phyloP scores from a whole-genome alignment of 2,888 invertebrate species.

The Hypsopygia costalis region DNA sequence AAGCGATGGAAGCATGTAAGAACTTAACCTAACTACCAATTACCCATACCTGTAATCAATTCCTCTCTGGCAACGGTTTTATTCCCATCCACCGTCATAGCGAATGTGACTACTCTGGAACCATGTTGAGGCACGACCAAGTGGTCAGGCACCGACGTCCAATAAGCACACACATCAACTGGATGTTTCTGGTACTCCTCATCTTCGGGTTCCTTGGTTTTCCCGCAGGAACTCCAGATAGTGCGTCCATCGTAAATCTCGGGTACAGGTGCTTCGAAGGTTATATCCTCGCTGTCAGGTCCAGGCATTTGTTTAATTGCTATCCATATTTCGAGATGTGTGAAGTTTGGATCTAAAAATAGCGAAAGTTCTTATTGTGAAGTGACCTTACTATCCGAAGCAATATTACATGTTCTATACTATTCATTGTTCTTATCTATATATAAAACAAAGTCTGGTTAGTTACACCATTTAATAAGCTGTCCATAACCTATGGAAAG shows the following conservation, averaged over 20 bases:
- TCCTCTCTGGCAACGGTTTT: constrained; percentile 66
- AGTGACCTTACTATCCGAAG: too few species aligned
- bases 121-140: constrained; percentile 68
- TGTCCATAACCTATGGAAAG: too few species aligned
- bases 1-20: too few species aligned
- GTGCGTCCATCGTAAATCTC: constrained; percentile 57
- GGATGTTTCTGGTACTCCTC: constrained; percentile 52
- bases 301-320: constrained; percentile 65
- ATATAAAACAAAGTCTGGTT: too few species aligned
- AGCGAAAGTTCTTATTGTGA: too few species aligned
- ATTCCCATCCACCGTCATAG: constrained; percentile 76
- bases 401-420: too few species aligned
- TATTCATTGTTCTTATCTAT: too few species aligned
- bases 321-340: constrained; percentile 70
- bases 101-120: constrained; percentile 69
- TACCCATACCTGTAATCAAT: constrained; percentile 53
- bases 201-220: constrained; percentile 62
- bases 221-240: constrained; percentile 62
- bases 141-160: constrained; percentile 72
- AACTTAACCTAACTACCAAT: too few species aligned
- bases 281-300: constrained; percentile 56
- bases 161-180: constrained; percentile 62
- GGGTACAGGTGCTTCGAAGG: constrained; percentile 54
- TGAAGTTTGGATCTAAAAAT: constrained; percentile 61
- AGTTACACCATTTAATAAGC: too few species aligned